phyloP scores from a whole-genome alignment of 2,113 vertebrate genomes.

The Myodes glareolus region DNA sequence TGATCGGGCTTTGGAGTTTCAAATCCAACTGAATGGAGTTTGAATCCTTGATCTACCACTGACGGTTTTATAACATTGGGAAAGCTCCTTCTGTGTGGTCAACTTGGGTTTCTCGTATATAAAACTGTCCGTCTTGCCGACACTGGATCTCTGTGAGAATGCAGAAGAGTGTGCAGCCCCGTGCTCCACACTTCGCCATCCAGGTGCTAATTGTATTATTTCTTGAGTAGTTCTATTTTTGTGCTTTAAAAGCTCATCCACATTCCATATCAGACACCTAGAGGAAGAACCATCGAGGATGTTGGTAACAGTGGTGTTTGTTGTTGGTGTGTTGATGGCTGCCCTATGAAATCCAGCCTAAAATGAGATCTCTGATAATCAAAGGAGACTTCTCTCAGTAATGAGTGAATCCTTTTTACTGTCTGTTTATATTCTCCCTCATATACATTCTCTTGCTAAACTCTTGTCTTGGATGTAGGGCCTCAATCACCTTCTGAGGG shows the following conservation, averaged over 20 bases:
- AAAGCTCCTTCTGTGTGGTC: neutral
- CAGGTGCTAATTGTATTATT: neutral
- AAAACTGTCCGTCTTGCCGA: neutral
- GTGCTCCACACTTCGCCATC: neutral
- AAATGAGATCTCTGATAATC: neutral
- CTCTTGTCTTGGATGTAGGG: neutral
- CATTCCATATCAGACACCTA: neutral
- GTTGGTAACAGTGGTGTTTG: conserved; percentile 10
- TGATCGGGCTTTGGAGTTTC: neutral
- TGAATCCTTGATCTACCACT: neutral
- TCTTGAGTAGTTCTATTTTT: neutral
- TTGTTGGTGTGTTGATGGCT: neutral
- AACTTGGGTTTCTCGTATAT: neutral
- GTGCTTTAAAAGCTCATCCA: conserved; percentile 38
- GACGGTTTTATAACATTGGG: neutral
- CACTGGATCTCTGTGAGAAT: neutral
- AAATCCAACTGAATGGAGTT: neutral
- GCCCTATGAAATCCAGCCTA: conserved; percentile 12
- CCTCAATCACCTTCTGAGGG: neutral
- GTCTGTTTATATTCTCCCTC: neutral
- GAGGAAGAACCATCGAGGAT: conserved; percentile 16
- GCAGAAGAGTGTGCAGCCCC: neutral
- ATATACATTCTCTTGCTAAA: neutral
- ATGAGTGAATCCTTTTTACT: conserved; percentile 19
- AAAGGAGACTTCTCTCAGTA: conserved; percentile 12